Conservation (phyloP, 2,113 vertebrate genomes). For the Symphodus melops region DNA sequence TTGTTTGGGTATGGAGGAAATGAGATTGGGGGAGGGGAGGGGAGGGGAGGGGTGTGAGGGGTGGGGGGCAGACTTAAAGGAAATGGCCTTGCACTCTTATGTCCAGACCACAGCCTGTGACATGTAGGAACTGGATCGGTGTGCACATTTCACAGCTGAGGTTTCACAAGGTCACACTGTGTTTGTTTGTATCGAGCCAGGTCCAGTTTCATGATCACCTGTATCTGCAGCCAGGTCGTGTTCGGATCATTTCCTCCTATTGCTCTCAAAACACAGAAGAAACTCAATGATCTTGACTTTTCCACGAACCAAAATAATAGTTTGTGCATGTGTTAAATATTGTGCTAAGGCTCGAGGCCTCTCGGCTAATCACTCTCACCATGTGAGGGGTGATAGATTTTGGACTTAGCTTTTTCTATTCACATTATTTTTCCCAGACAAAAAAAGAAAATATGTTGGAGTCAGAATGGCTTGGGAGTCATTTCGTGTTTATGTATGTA, state of each 20-base stretch:
- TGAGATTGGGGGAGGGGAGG: slow-evolving; percentile 38
- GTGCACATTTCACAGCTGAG: slow-evolving; percentile 51
- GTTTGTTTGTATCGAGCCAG: slow-evolving; percentile 54
- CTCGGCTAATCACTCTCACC: not conserved
- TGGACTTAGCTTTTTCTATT: not conserved
- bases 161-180: slow-evolving; percentile 57
- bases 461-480: slow-evolving; percentile 16
- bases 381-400: not conserved
- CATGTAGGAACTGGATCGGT: slow-evolving; percentile 39
- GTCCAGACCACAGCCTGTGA: slow-evolving; percentile 60
- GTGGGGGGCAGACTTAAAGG: slow-evolving; percentile 63
- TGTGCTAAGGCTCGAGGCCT: not conserved
- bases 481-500: slow-evolving; percentile 48
- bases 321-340: slow-evolving; percentile 7
- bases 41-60: not conserved
- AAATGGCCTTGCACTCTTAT: slow-evolving; percentile 70
- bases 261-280: slow-evolving; percentile 1
- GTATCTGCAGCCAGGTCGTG: slow-evolving; percentile 2
- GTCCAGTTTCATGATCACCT: slow-evolving; percentile 53
- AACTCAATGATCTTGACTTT: not conserved
- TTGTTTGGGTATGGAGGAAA: slow-evolving; percentile 77
- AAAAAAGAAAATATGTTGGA: not conserved
- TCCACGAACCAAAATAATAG: not conserved
- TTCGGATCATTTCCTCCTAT: slow-evolving; percentile 15
- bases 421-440: slow-evolving; percentile 12